phyloP scores from a whole-genome alignment of 2,113 vertebrate species.

The Tylochromis polylepis region DNA sequence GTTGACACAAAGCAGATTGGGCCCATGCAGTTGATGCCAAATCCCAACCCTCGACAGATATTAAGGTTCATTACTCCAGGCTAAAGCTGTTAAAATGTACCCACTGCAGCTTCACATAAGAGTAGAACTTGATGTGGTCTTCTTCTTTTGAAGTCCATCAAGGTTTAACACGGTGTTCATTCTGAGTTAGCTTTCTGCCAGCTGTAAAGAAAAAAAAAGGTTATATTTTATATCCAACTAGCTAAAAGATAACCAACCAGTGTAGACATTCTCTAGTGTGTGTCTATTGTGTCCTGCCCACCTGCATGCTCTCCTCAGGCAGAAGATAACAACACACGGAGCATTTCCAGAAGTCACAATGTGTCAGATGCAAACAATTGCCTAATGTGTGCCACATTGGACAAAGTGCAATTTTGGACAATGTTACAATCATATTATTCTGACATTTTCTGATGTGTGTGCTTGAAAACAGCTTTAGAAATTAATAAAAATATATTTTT shows the following conservation, averaged over 20 bases:
- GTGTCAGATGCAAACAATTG: background rate
- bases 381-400: background rate
- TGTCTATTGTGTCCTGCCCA: fast-evolving
- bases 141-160: background rate
- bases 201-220: too few relatives aligned
- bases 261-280: background rate
- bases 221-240: too few relatives aligned
- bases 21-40: background rate
- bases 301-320: background rate
- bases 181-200: background rate
- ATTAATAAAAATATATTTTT: background rate
- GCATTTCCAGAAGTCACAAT: background rate
- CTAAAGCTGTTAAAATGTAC: background rate
- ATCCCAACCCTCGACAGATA: background rate
- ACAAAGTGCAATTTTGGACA: background rate
- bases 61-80: background rate
- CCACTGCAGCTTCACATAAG: background rate
- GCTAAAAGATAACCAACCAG: background rate
- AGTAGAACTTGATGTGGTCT: background rate
- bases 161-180: background rate
- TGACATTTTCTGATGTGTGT: too few relatives aligned
- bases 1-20: background rate
- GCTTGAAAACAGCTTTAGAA: background rate
- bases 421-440: background rate
- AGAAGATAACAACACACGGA: too few relatives aligned